A percentile compares a stretch with the other conserved stretches of the same genome.
Conservation (phyloP, 2,113 vertebrate genomes). For the Myodes glareolus region DNA sequence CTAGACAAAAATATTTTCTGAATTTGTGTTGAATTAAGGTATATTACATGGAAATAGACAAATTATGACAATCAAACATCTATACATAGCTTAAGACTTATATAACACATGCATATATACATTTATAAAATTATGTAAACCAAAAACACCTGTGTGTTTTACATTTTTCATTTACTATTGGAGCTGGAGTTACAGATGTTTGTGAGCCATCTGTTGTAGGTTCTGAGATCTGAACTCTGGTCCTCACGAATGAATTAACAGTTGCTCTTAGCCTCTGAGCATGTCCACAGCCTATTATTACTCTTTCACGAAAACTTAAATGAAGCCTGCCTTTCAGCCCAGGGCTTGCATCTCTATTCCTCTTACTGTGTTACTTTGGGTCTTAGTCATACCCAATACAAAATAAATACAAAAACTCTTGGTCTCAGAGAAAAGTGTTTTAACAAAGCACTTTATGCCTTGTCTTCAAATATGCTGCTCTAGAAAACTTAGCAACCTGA, state of each 20-base stretch:
- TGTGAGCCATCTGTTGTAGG: neutral
- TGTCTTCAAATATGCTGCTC: neutral
- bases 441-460: neutral
- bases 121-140: neutral
- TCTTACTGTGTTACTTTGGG: neutral
- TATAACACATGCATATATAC: neutral
- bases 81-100: neutral
- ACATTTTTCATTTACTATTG: neutral
- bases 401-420: neutral
- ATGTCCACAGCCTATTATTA: neutral
- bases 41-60: neutral
- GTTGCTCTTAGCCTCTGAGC: neutral
- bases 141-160: neutral
- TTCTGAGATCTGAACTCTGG: neutral
- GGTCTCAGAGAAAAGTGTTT: neutral
- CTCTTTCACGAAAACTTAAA: neutral
- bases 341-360: neutral
- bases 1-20: neutral
- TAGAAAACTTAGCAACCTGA: neutral
- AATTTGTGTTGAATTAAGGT: neutral
- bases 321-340: neutral
- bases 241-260: neutral
- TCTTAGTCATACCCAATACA: neutral
- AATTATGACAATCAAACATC: neutral
- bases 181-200: neutral